A percentile compares a stretch with the other conserved stretches of the same genome.
Evolutionary conservation across 2,797 vertebrate genomes (phyloP).

Genomic region (Helicolenus hilgendorfi): DNA sequence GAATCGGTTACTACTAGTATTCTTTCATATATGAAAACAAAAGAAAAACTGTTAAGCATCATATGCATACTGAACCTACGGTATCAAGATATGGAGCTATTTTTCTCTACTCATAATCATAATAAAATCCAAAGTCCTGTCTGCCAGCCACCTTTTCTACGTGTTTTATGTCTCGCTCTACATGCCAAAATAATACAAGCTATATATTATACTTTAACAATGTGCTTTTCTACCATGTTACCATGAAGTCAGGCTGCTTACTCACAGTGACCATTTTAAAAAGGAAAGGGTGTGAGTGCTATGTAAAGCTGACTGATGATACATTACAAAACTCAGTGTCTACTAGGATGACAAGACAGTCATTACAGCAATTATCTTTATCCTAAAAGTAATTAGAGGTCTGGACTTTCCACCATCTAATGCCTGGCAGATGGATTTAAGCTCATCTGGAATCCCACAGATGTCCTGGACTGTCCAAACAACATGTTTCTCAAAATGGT

Average conservation of each 20-base stretch:
- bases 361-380: slow-evolving; percentile 3
- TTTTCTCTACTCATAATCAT: neutral
- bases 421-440: slow-evolving; percentile 9
- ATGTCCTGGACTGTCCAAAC: slow-evolving; percentile 34
- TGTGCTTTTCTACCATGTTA: neutral
- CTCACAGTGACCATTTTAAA: neutral
- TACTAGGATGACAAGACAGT: neutral
- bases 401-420: neutral
- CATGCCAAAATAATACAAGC: neutral
- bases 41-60: neutral
- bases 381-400: neutral
- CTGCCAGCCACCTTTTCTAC: neutral
- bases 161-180: neutral
- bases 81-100: neutral
- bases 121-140: neutral
- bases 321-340: neutral
- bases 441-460: slow-evolving; percentile 47
- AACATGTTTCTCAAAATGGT: slow-evolving; percentile 38
- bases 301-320: neutral
- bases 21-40: neutral
- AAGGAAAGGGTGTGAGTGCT: neutral
- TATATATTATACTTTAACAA: neutral
- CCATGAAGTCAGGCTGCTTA: neutral
- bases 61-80: neutral
- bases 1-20: neutral